Conservation (phyloP, 2,888 invertebrate genomes). For the Xestoiulus laeticollis region DNA sequence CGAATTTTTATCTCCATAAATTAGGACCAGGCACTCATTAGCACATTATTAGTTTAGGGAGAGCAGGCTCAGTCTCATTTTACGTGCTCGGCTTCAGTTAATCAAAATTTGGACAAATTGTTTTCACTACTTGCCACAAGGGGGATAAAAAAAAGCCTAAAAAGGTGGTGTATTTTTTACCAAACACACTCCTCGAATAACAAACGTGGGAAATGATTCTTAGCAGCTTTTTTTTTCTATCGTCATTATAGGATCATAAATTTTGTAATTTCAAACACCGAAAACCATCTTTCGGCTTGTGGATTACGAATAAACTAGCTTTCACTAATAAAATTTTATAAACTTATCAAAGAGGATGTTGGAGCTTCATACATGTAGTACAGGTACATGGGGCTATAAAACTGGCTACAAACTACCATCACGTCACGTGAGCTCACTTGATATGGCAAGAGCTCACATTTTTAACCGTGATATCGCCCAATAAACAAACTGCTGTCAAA, state of each 20-base stretch:
- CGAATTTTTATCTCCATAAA: conserved; percentile 1
- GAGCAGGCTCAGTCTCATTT: neutral
- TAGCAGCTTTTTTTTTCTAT: neutral
- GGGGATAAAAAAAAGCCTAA: no score
- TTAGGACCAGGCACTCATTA: neutral
- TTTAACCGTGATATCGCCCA: no score
- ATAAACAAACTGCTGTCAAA: no score
- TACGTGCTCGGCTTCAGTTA: conserved; percentile 2
- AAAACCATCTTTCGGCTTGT: conserved; percentile 27
- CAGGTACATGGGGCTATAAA: no score
- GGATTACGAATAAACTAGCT: conserved; percentile 7
- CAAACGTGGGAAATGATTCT: conserved; percentile 13
- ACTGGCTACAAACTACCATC: no score
- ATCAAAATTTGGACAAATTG: conserved; percentile 32
- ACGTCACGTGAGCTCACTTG: no score
- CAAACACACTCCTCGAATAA: conserved; percentile 22
- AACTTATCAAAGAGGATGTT: conserved; percentile 2
- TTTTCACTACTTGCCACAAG: conserved; percentile 13
- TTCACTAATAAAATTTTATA: conserved; percentile 1
- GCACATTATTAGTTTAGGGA: neutral
- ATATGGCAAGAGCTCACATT: no score
- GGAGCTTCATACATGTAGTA: no score
- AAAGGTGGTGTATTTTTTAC: neutral
- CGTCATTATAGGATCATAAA: conserved; percentile 22
- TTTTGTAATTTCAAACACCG: conserved; percentile 40